Percentiles rank a stretch among this genome's conserved stretches.
Evolutionary conservation across 2,113 vertebrate species (phyloP).

Genomic region (Labrus mixtus): DNA sequence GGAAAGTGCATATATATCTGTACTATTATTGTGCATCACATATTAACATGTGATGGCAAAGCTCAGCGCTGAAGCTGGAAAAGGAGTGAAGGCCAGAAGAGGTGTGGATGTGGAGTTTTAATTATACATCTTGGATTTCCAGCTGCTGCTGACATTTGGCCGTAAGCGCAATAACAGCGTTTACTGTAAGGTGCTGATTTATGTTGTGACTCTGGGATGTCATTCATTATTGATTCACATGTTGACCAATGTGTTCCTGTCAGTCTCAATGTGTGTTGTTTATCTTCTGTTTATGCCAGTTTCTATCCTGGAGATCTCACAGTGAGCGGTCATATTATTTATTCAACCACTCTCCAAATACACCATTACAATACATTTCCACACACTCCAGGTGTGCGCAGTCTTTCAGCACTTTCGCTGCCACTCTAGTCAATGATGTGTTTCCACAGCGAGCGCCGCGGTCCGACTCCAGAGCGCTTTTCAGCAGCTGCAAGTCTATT

Average conservation of each 20-base stretch:
- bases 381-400: no score
- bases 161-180: conserved; percentile 18
- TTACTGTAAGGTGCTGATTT: conserved; percentile 9
- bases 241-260: background rate
- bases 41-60: background rate
- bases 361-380: no score
- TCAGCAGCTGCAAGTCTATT: no score
- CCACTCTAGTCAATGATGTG: no score
- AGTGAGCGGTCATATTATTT: background rate
- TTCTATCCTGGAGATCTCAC: background rate
- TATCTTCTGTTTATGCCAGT: background rate
- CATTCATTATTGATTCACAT: background rate
- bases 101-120: conserved; percentile 5
- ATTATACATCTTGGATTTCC: conserved; percentile 32
- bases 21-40: background rate
- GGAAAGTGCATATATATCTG: background rate
- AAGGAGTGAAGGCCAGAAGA: background rate
- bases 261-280: background rate
- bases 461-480: no score
- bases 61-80: background rate
- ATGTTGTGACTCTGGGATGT: background rate
- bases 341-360: background rate
- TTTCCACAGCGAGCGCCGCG: no score
- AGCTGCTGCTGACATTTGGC: conserved; percentile 27
- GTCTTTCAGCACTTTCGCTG: no score